Evolutionary conservation across 2,113 vertebrate genomes (phyloP).

Genomic region (Lepus europaeus): DNA sequence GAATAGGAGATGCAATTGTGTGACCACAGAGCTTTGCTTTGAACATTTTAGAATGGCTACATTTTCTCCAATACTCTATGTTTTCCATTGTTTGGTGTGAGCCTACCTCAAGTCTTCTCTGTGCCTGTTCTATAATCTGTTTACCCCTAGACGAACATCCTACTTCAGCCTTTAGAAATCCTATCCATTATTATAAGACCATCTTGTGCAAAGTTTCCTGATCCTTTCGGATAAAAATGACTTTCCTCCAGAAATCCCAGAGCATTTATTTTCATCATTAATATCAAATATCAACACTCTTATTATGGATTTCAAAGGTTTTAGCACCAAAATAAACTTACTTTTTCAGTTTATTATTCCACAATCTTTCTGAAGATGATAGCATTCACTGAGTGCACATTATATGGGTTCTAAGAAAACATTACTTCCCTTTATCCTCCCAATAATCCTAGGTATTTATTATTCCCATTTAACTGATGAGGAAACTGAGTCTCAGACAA

Average conservation of each 20-base stretch:
- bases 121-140: background rate
- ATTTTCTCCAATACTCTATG: background rate
- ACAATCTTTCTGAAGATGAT: too few relatives aligned
- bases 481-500: constrained; percentile 1
- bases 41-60: background rate
- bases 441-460: background rate
- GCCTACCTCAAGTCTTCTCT: background rate
- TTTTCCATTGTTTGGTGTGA: background rate
- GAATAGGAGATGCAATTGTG: background rate
- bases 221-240: background rate
- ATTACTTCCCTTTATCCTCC: background rate
- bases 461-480: background rate
- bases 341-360: too few relatives aligned
- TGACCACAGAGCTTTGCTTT: background rate
- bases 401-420: background rate
- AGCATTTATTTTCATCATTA: background rate
- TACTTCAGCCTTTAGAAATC: background rate
- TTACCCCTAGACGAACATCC: background rate
- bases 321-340: too few relatives aligned
- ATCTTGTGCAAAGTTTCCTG: background rate
- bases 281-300: background rate
- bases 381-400: background rate
- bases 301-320: too few relatives aligned
- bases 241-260: background rate
- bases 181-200: background rate